phyloP scores from a whole-genome alignment of 2,113 vertebrate genomes.

The Peucedramus taeniatus region DNA sequence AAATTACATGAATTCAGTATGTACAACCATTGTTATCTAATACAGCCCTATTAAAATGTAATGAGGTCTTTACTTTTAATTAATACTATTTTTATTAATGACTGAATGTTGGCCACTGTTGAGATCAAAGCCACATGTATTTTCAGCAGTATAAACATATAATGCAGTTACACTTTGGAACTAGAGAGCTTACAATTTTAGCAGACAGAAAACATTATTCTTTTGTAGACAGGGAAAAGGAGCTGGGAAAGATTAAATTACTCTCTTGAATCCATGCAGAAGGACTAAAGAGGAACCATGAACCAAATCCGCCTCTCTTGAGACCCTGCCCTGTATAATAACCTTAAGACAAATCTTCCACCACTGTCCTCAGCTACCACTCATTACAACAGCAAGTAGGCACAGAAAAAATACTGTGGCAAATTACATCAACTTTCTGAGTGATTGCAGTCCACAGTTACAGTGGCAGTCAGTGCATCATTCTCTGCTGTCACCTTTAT shows the following conservation, averaged over 20 bases:
- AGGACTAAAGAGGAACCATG: background rate
- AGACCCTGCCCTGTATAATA: background rate
- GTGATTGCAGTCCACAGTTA: background rate
- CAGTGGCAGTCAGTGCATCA: background rate
- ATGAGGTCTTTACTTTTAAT: background rate
- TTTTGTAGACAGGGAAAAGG: background rate
- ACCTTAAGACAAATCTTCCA: background rate
- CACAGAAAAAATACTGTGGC: background rate
- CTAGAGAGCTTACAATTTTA: background rate
- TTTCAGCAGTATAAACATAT: background rate
- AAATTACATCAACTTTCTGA: background rate
- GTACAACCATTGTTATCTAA: background rate
- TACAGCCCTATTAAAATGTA: background rate
- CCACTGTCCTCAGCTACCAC: background rate
- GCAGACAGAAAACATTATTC: background rate
- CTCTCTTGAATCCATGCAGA: background rate
- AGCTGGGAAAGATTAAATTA: background rate
- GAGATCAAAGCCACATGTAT: background rate
- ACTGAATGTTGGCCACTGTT: background rate
- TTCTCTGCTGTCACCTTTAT: background rate
- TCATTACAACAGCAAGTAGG: background rate
- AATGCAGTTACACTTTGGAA: background rate
- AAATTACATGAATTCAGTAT: background rate
- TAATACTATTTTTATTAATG: constrained; percentile 1
- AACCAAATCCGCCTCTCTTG: background rate